Evolutionary conservation across 2,888 invertebrate species (phyloP).

Genomic region (Carcina quercana): DNA sequence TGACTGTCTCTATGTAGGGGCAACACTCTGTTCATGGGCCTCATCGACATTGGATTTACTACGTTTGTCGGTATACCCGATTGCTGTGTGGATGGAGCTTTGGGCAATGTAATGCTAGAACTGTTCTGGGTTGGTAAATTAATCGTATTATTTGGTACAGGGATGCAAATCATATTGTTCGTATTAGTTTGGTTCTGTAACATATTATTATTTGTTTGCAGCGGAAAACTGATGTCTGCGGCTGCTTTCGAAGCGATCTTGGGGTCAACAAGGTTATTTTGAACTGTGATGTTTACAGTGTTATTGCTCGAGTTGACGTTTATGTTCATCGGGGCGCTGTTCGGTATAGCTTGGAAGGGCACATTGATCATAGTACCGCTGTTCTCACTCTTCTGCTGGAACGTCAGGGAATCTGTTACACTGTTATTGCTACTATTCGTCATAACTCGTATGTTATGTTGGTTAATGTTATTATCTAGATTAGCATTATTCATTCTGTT

Average conservation of each 20-base stretch:
- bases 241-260: constrained; percentile 63
- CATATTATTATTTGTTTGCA: constrained; percentile 48
- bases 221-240: constrained; percentile 56
- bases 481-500: constrained; percentile 50
- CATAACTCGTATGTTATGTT: constrained; percentile 64
- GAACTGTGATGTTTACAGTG: constrained; percentile 65
- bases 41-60: constrained; percentile 78
- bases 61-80: constrained; percentile 80
- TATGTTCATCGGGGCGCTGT: constrained; percentile 69
- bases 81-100: constrained; percentile 75
- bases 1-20: constrained; percentile 83
- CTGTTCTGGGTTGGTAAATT: constrained; percentile 65
- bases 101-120: constrained; percentile 76
- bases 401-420: constrained; percentile 50
- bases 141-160: constrained; percentile 60
- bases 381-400: constrained; percentile 59
- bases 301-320: constrained; percentile 69
- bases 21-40: constrained; percentile 86
- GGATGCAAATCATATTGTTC: constrained; percentile 61
- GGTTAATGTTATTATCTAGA: constrained; percentile 49
- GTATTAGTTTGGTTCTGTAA: constrained; percentile 49
- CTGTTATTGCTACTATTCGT: constrained; percentile 53
- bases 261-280: constrained; percentile 66
- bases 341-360: constrained; percentile 67
- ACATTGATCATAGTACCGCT: constrained; percentile 66